Conservation (phyloP, 2,113 vertebrate species). For the Pycnonotus jocosus region DNA sequence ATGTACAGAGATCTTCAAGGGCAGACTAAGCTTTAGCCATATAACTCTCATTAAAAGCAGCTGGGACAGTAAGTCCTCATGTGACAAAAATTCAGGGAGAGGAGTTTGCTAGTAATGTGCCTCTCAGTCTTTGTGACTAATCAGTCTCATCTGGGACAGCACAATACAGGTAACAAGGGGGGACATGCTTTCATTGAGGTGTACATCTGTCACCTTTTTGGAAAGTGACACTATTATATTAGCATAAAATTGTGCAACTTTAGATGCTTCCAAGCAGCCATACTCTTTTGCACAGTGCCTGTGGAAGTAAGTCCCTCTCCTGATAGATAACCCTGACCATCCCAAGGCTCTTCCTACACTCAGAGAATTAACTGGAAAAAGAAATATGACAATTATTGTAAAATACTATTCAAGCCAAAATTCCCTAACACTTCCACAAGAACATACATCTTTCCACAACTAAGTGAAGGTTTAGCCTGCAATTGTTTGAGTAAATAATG, state of each 20-base stretch:
- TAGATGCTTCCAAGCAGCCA: not conserved
- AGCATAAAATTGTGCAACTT: not conserved
- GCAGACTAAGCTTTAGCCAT: not conserved
- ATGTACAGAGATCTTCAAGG: not conserved
- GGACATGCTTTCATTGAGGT: not conserved
- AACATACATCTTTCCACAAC: not conserved
- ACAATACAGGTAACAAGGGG: not conserved
- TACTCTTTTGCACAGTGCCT: fast-evolving
- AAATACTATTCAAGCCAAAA: not conserved
- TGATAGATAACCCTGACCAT: not conserved
- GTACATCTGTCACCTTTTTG: not conserved
- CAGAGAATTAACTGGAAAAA: not conserved
- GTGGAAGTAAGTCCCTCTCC: not conserved
- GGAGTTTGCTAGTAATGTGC: not conserved
- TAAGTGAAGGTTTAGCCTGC: not conserved
- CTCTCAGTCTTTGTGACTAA: not conserved
- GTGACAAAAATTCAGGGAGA: not conserved
- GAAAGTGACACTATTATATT: not conserved
- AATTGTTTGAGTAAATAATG: not conserved
- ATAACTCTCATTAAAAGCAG: constrained; percentile 6
- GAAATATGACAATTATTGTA: not conserved
- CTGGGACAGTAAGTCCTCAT: not conserved
- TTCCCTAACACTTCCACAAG: not conserved
- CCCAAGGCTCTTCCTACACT: not conserved
- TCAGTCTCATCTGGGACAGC: not conserved